Percentiles rank a stretch among this genome's conserved stretches.
phyloP scores from a whole-genome alignment of 2,113 vertebrate genomes.

The Mohoua ochrocephala region DNA sequence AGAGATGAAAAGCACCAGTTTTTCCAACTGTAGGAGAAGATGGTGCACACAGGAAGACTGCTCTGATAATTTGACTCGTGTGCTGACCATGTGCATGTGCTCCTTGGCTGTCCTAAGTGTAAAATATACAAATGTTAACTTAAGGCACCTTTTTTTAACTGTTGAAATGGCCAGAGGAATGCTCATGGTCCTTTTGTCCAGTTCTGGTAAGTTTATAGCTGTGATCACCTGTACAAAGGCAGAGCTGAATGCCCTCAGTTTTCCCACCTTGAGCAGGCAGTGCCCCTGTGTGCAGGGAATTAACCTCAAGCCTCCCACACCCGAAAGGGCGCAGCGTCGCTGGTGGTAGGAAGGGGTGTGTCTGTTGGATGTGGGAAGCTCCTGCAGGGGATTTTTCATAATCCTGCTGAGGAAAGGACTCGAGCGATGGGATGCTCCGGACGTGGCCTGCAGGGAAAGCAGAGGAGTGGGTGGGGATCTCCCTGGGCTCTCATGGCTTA shows the following conservation, averaged over 20 bases:
- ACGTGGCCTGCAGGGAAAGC: conserved; percentile 24
- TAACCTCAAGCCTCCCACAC: conserved; percentile 5
- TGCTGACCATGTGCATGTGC: neutral
- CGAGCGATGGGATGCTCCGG: conserved; percentile 26
- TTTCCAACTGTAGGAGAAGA: neutral
- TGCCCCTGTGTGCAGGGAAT: neutral
- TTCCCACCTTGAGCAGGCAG: neutral
- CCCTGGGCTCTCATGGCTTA: neutral
- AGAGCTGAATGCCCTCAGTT: neutral
- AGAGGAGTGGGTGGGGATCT: neutral
- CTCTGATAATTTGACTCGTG: neutral
- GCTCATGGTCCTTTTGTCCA: neutral
- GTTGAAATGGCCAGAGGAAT: neutral
- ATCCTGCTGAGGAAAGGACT: conserved; percentile 37
- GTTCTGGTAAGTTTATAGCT: neutral
- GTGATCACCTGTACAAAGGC: neutral
- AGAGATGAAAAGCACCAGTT: neutral
- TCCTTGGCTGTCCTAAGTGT: neutral
- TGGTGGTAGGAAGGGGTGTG: conserved; percentile 48
- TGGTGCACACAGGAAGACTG: neutral
- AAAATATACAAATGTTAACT: neutral
- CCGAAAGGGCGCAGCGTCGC: neutral
- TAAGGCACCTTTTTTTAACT: neutral
- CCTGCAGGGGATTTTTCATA: conserved; percentile 50
- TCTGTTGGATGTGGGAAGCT: conserved; percentile 42